Base-by-base conservation (phyloP, 2,113 vertebrate species). In the Nibea coibor region DNA sequence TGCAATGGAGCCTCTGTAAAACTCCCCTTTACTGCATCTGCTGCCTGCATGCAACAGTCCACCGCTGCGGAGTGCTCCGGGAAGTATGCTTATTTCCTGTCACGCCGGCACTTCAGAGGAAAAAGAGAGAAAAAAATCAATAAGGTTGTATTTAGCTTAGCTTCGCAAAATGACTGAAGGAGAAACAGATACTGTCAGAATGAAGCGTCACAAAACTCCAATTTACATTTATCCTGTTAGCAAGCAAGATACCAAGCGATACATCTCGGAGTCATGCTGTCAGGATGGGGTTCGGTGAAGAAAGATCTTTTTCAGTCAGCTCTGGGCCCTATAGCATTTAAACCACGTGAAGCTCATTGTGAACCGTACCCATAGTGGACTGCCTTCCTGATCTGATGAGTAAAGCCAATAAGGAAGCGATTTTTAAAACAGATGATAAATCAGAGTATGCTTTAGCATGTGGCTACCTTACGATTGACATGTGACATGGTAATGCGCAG, bases 1-100 rank as follows among this genome's bases (percentile, higher is more conserved):
- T 5, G 45, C 73, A 71, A 71, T 72, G 50, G 7, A 26, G 8
- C 59, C 58, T 70, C 20, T 42, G 35, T 8, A 39, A 3, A 75
- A 71, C 28, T 56, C 19, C 43, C 17, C 54, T 51, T 35, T 9
- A 24, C 14, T 39, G 11, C 10, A 56, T 19, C 8, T 20, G 10
- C 0, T 48, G 51, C 26, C 51, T 35, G 42, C 16, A 65, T 50
- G 47, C 64, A 83, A 54, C n/a, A 56, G 28, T 57, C 28, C 5
- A 35, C 12, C n/a, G 7, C 45, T 31, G 11, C n/a, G 24, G 8
- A 48, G 16, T 5, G 31, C 17, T 39, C 24, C 50, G 12, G 19
- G 24, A 59, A 15, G 68, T 45, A 28, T 58, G 22, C 10, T 72
- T 42, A 19, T 26, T 58, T 72, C 10, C 43, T 35, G 26, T 22